Conservation (phyloP, 2,113 vertebrate species). For the Hippotragus niger region DNA sequence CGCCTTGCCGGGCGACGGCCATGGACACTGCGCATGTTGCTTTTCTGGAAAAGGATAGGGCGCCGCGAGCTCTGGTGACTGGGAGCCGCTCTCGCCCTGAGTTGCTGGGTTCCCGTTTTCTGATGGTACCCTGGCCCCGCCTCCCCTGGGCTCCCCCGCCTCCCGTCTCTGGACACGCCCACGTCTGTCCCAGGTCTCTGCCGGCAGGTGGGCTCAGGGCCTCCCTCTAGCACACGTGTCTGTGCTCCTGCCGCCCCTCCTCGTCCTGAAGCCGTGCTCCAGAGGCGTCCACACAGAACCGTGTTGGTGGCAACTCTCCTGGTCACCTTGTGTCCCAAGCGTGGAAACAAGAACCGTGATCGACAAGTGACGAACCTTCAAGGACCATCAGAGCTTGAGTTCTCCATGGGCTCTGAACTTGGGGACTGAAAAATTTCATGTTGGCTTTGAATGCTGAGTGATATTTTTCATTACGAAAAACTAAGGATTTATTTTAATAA, state of each 20-base stretch:
- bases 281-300: not conserved
- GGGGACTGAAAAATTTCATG: not conserved
- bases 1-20: accelerated
- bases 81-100: accelerated
- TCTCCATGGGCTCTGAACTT: not conserved
- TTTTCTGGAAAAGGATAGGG: not conserved
- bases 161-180: accelerated
- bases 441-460: not conserved
- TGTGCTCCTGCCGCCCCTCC: not conserved
- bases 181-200: accelerated
- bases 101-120: too few species aligned
- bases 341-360: not conserved
- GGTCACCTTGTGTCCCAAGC: not conserved
- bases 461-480: not conserved
- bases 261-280: not conserved
- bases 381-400: not conserved
- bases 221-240: accelerated
- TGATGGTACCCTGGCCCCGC: not conserved
- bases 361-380: not conserved
- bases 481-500: not conserved
- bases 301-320: not conserved
- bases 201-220: not conserved
- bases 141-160: not conserved
- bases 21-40: accelerated
- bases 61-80: accelerated